These are phyloP conservation scores for Drosophila gaucha DNA, from an alignment of 2,888 invertebrate genomes.

Conservation along the genomic window DNA sequence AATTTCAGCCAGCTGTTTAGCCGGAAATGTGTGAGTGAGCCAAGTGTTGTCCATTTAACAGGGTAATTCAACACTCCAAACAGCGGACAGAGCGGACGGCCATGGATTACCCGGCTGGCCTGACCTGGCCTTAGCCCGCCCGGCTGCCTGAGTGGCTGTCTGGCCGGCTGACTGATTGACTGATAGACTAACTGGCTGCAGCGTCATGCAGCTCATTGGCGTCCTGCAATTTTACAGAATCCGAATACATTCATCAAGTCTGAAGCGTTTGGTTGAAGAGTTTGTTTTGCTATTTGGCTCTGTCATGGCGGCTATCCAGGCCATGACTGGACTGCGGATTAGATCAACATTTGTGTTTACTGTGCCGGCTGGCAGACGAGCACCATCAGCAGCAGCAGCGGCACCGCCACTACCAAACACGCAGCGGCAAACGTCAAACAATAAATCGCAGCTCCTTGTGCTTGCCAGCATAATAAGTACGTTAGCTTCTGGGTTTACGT, in stretches of 20 bases:
- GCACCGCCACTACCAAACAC: constrained; percentile 25
- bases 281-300: constrained; percentile 68
- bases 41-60: constrained; percentile 54
- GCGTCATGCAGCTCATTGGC: constrained; percentile 59
- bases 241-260: constrained; percentile 56
- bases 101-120: background rate
- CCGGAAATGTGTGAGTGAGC: constrained; percentile 30
- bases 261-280: constrained; percentile 24
- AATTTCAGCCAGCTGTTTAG: constrained; percentile 14
- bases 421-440: constrained; percentile 76
- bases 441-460: constrained; percentile 78
- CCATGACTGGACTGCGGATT: constrained; percentile 64
- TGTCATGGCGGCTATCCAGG: constrained; percentile 60
- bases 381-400: constrained; percentile 44
- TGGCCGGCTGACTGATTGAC: constrained; percentile 8
- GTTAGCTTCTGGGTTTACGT: constrained; percentile 69
- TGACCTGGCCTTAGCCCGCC: constrained; percentile 3
- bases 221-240: constrained; percentile 46
- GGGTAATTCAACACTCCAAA: constrained; percentile 57
- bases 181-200: constrained; percentile 42
- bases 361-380: constrained; percentile 23
- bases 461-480: constrained; percentile 80
- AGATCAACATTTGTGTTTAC: constrained; percentile 74
- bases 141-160: constrained; percentile 1
- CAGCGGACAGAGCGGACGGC: constrained; percentile 22